These are phyloP conservation scores for Limnephilus rhombicus DNA, from an alignment of 2,888 invertebrate species.

Conservation along the genomic window DNA sequence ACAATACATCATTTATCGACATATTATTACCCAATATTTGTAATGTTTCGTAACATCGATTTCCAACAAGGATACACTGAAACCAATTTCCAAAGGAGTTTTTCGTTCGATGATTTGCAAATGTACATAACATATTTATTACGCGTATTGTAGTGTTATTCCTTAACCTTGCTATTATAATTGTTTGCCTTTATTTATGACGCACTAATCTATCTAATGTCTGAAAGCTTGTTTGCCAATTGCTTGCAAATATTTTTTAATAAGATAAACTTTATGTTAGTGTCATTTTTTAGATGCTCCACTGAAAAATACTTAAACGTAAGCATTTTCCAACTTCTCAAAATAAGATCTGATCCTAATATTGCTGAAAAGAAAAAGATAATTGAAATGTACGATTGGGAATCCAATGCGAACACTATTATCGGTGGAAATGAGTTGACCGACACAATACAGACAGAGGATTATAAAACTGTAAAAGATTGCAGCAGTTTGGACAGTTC, in stretches of 20 bases:
- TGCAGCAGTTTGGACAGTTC: constrained; percentile 23
- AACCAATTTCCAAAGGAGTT: constrained; percentile 23
- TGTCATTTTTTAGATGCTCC: constrained; percentile 51
- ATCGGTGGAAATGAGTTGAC: constrained; percentile 9
- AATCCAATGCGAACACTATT: constrained; percentile 8
- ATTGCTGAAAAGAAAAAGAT: constrained; percentile 27
- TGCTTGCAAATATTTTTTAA: constrained; percentile 25
- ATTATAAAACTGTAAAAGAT: background rate
- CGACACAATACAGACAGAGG: background rate
- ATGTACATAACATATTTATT: constrained; percentile 20
- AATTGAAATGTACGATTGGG: constrained; percentile 57
- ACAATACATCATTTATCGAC: background rate
- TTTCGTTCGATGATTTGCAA: constrained; percentile 11
- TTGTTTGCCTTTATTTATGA: background rate
- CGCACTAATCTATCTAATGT: constrained; percentile 10
- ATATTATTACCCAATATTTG: background rate
- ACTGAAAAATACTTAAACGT: background rate
- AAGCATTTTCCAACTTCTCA: constrained; percentile 12
- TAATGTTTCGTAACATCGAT: background rate
- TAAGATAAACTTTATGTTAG: constrained; percentile 24
- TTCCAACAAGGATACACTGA: background rate
- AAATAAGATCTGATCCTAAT: constrained; percentile 48
- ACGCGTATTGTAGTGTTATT: background rate
- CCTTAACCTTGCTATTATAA: background rate
- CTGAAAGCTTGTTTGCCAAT: background rate